Conservation (phyloP, 2,888 invertebrate species). For the Willowsia nigromaculata region DNA sequence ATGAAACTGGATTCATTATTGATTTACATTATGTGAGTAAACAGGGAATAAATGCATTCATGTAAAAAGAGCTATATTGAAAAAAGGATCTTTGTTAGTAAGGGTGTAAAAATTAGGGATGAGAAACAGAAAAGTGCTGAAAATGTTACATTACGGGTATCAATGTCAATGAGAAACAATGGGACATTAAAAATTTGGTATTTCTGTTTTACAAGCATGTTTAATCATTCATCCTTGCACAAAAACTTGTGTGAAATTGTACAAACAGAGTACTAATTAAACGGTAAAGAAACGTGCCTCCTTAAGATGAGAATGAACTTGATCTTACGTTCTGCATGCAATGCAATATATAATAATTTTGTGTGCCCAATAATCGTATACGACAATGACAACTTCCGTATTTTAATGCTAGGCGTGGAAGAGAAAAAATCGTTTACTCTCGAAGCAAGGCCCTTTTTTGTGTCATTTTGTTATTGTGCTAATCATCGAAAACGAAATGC, state of each 20-base stretch:
- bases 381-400: constrained; percentile 52
- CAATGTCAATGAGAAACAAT: too few relatives aligned
- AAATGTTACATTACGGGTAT: neutral
- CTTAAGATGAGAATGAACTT: neutral
- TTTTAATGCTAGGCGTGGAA: constrained; percentile 55
- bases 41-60: neutral
- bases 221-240: neutral
- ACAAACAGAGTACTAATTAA: neutral
- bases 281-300: neutral
- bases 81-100: too few relatives aligned
- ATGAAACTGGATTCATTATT: neutral
- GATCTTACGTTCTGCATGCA: neutral
- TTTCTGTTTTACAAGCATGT: neutral
- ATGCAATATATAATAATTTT: neutral
- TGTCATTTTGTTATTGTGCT: constrained; percentile 38
- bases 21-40: constrained; percentile 4
- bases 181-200: too few relatives aligned
- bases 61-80: too few relatives aligned
- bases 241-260: constrained; percentile 3
- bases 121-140: neutral
- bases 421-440: constrained; percentile 38
- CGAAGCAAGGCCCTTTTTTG: constrained; percentile 63
- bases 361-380: neutral
- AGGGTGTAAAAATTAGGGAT: neutral
- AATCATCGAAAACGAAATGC: constrained; percentile 57